Percentiles rank a stretch among this genome's conserved stretches.
phyloP scores from a whole-genome alignment of 1,140 invertebrate species.

The Zaprionus nigranus region DNA sequence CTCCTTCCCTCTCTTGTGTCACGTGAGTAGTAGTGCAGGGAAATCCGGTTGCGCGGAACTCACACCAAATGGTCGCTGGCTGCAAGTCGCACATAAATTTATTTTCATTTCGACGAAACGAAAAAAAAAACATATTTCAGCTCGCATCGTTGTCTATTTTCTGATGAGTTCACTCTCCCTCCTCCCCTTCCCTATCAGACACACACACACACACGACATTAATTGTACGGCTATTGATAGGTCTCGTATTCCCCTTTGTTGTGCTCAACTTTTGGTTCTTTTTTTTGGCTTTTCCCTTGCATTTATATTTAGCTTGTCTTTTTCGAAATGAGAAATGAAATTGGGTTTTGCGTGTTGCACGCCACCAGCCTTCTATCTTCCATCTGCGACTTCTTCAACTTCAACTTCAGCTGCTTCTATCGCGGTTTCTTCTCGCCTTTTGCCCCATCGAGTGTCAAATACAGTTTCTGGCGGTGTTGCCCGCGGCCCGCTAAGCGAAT shows the following conservation, averaged over 20 bases:
- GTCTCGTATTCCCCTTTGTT: slow-evolving; percentile 32
- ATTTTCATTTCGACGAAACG: slow-evolving; percentile 30
- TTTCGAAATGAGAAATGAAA: slow-evolving; percentile 46
- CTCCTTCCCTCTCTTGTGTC: background rate
- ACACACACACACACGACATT: slow-evolving; percentile 55
- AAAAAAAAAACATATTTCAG: slow-evolving; percentile 17
- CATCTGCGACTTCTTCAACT: slow-evolving; percentile 3
- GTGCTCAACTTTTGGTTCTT: slow-evolving; percentile 10
- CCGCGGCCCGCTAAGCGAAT: slow-evolving; percentile 31
- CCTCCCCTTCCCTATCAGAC: background rate
- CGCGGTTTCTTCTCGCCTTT: slow-evolving; percentile 10
- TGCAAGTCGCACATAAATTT: slow-evolving; percentile 69
- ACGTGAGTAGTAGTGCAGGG: slow-evolving; percentile 19
- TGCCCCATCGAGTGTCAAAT: slow-evolving; percentile 66
- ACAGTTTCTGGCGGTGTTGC: slow-evolving; percentile 40
- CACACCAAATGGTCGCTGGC: slow-evolving; percentile 66
- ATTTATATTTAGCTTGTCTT: slow-evolving; percentile 54
- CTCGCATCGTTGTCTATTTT: slow-evolving; percentile 27
- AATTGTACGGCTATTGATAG: slow-evolving; percentile 76
- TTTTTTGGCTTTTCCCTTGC: slow-evolving; percentile 44
- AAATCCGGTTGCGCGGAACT: slow-evolving; percentile 68
- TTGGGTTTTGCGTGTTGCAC: slow-evolving; percentile 76
- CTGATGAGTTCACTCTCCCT: slow-evolving; percentile 34
- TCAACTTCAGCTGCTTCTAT: background rate
- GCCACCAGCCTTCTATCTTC: slow-evolving; percentile 28